Base-by-base conservation (phyloP, 2,113 vertebrate species). In the Mirza zaza region DNA sequence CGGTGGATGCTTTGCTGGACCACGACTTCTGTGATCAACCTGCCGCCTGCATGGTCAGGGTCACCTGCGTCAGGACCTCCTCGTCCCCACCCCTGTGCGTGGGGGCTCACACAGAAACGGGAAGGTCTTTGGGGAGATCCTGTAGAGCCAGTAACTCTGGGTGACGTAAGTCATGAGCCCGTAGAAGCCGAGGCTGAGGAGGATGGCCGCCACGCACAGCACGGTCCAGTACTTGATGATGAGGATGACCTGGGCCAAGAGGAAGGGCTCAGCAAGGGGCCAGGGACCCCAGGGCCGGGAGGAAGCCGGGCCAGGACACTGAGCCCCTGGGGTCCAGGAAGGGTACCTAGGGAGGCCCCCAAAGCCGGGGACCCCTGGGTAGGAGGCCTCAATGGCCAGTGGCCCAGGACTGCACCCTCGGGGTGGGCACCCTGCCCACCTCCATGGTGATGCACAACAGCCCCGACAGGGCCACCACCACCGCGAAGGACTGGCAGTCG, bases 401-500 rank as follows among this genome's bases (percentile, higher is more conserved):
- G 34, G 48, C 34, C 0, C 0, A 68, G 73, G 63, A 2, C 48
- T 17, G 3, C 10, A 52, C 50, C 50, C 50, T 52, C 0, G 11
- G 65, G 14, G 11, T 1, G 39, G 39, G 39, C 29, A 76, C 45
- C 27, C 21, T 0, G 1, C 97, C 96, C 84, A 99, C 99, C 99
- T 99, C 99, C 48, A 98, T 0, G 0, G 98, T 99, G 92, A 99
- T 96, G 0, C 98, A 98, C 59, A 99, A 98, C n/a, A 99, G 79
- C 0, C 98, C 98, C 0, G 99, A 99, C 9, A 99, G 98, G 34
- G 98, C 98, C 84, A 99, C 97, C 0, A 99, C 99, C 85, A 99
- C 84, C 0, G 99, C 98, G 11, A 99, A 99, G 55, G 99, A 99
- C 98, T 99, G 99, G 0, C 98, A 99, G 97, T 99, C 99, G 0